phyloP scores from a whole-genome alignment of 2,113 vertebrate genomes.

The Cephalopterus ornatus region DNA sequence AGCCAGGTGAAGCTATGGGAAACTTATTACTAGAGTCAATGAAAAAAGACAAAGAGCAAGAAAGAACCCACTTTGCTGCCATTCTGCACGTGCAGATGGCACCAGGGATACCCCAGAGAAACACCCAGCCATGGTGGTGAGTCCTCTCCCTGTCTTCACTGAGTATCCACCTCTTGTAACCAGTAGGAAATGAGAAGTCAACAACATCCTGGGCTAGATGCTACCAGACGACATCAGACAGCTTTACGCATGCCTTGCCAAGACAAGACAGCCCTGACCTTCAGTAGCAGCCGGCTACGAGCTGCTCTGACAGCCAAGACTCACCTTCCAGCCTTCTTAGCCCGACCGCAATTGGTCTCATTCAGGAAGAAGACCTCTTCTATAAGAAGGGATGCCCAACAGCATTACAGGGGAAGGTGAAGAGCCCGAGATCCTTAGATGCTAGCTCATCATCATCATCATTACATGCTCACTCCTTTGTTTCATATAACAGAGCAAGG shows the following conservation, averaged over 20 bases:
- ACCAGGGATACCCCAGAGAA: background rate
- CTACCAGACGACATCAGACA: background rate
- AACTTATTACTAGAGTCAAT: background rate
- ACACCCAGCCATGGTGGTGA: background rate
- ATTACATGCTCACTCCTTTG: background rate
- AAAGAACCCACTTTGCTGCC: background rate
- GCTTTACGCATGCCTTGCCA: accelerated
- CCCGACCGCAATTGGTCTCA: background rate
- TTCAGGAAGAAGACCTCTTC: background rate
- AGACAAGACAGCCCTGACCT: background rate
- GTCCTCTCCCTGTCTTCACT: background rate
- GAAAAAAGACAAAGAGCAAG: background rate
- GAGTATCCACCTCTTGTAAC: background rate
- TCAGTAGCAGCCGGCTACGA: background rate
- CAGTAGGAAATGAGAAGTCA: background rate
- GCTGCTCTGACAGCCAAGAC: background rate
- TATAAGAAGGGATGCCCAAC: background rate
- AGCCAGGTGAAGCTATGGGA: background rate
- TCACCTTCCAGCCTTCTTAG: background rate
- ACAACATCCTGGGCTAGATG: background rate
- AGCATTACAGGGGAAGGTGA: background rate
- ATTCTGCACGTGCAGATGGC: background rate
- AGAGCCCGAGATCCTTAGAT: background rate
- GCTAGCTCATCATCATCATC: background rate
- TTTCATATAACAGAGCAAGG: background rate